Percentiles rank a stretch among this genome's conserved stretches.
These are phyloP conservation scores for Ectemnius lituratus DNA, from an alignment of 2,888 invertebrate species.

Conservation along the genomic window DNA sequence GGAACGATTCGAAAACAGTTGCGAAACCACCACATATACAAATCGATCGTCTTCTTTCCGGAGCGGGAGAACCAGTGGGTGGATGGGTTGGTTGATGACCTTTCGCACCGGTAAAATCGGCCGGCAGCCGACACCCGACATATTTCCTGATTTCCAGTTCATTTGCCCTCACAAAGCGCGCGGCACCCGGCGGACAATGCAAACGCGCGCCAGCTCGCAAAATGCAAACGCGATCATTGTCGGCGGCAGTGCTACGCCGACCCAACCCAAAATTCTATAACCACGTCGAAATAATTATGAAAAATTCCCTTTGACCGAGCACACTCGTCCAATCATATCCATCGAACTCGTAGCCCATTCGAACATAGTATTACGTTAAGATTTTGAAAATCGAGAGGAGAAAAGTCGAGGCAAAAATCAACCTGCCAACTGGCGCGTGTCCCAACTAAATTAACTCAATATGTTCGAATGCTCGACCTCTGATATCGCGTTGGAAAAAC, in stretches of 20 bases:
- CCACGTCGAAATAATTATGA: constrained; percentile 20
- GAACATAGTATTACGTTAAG: neutral
- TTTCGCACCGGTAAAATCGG: constrained; percentile 49
- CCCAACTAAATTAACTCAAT: no score
- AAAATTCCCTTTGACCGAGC: constrained; percentile 23
- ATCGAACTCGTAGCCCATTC: neutral
- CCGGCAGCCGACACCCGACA: constrained; percentile 42
- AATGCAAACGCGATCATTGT: constrained; percentile 45
- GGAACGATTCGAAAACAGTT: constrained; percentile 53
- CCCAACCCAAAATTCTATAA: neutral
- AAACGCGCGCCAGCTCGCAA: constrained; percentile 31
- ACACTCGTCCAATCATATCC: neutral
- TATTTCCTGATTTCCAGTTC: constrained; percentile 60
- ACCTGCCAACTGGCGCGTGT: no score
- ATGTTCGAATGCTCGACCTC: no score
- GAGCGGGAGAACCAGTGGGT: neutral
- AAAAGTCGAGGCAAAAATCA: neutral
- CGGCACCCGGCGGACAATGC: constrained; percentile 33
- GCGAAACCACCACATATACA: constrained; percentile 44
- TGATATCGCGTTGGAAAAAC: no score
- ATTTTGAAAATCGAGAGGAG: neutral
- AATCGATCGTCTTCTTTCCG: constrained; percentile 54
- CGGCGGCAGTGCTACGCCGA: constrained; percentile 14
- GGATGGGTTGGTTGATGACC: constrained; percentile 40
- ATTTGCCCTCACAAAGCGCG: constrained; percentile 56